These are phyloP conservation scores for Eulemur macaco DNA, from an alignment of 2,113 vertebrate genomes.

Conservation along the genomic window DNA sequence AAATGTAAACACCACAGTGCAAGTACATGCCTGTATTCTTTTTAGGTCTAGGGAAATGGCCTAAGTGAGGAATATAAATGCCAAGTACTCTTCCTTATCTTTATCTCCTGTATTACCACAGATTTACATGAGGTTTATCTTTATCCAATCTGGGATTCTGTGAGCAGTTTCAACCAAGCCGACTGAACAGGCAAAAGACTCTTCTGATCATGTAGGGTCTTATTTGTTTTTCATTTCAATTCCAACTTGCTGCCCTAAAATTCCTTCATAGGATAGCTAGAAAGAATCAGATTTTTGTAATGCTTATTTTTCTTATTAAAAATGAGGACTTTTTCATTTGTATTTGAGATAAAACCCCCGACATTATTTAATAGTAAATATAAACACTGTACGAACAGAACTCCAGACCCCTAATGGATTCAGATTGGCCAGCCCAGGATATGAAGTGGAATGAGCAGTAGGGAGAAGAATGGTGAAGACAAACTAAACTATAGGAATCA, in stretches of 20 bases:
- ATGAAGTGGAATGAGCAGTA: background rate
- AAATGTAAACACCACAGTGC: background rate
- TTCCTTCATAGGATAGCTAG: background rate
- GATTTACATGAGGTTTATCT: background rate
- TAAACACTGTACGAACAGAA: background rate
- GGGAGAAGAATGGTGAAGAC: background rate
- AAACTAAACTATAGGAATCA: background rate
- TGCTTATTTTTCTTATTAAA: background rate
- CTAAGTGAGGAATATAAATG: background rate
- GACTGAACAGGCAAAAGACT: background rate
- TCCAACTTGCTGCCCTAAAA: background rate
- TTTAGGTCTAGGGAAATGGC: background rate
- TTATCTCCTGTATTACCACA: background rate
- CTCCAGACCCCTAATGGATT: background rate
- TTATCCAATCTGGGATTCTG: background rate
- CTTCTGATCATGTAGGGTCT: background rate
- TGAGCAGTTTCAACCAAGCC: background rate
- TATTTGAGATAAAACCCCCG: constrained; percentile 15
- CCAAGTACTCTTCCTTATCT: background rate
- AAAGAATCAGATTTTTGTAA: background rate
- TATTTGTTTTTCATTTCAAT: background rate
- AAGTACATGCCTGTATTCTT: background rate
- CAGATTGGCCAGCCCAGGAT: fast-evolving
- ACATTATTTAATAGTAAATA: background rate
- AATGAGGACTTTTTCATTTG: background rate